Conservation (phyloP, 1,140 invertebrate species). For the Trachelipus rathkii region DNA sequence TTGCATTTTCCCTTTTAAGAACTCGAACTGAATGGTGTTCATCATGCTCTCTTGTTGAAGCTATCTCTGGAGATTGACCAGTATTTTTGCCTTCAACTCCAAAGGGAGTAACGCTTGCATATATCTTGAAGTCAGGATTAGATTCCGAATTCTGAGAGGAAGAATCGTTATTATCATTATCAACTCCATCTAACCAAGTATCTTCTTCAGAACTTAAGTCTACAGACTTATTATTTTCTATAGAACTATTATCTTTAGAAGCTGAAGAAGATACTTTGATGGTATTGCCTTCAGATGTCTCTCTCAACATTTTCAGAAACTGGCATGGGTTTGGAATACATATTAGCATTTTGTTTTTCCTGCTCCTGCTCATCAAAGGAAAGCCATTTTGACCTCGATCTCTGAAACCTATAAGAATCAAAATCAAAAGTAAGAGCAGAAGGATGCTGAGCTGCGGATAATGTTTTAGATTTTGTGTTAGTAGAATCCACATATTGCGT, state of each 20-base stretch:
- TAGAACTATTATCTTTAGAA: too few species aligned
- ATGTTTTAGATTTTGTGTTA: background rate
- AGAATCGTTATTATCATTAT: slow-evolving; percentile 1
- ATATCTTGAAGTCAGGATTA: slow-evolving; percentile 40
- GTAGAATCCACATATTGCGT: too few species aligned
- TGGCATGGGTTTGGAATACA: too few species aligned
- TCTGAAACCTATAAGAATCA: slow-evolving; percentile 1
- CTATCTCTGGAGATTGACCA: background rate
- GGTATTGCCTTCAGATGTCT: too few species aligned
- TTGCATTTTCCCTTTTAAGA: background rate
- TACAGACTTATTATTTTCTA: too few species aligned
- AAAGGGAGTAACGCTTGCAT: slow-evolving; percentile 41
- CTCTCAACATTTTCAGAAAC: too few species aligned
- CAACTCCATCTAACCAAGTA: background rate
- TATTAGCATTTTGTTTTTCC: background rate
- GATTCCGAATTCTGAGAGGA: slow-evolving; percentile 8
- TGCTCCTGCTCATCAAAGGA: background rate
- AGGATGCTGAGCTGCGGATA: background rate
- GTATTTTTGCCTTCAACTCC: slow-evolving; percentile 9
- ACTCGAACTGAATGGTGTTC: background rate
- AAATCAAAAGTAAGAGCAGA: background rate
- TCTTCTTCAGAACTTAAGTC: background rate
- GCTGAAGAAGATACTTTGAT: too few species aligned
- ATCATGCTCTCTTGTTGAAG: slow-evolving; percentile 4
- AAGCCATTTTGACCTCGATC: slow-evolving; percentile 1